These are phyloP conservation scores for Lepidotrigona ventralis DNA, from an alignment of 1,140 invertebrate species.

Conservation along the genomic window DNA sequence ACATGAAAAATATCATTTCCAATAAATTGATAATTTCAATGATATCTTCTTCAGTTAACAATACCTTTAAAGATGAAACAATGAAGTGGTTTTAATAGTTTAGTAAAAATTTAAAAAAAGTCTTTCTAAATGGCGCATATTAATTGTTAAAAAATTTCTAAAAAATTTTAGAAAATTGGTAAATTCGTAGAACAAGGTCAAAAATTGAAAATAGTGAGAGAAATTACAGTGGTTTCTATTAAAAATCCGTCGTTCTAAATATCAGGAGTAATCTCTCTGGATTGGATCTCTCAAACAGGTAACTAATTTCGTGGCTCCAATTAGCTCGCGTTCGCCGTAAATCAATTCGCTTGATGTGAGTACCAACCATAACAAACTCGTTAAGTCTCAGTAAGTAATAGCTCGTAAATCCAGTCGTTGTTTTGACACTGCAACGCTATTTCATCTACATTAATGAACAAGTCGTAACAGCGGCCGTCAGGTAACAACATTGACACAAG, in stretches of 20 bases:
- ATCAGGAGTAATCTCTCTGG: not conserved
- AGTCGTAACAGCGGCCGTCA: not conserved
- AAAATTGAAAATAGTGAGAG: not conserved
- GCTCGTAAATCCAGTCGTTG: slow-evolving; percentile 14
- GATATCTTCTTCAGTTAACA: no score
- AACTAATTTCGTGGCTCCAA: slow-evolving; percentile 21
- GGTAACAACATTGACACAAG: not conserved
- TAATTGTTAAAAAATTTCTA: no score
- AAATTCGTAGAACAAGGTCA: not conserved
- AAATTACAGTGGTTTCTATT: not conserved
- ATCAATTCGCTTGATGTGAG: slow-evolving; percentile 21
- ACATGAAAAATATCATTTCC: no score
- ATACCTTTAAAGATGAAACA: no score
- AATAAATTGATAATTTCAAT: no score
- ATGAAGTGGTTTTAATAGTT: no score
- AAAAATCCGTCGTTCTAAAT: not conserved
- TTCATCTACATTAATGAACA: not conserved
- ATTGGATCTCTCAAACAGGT: not conserved
- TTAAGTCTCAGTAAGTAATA: slow-evolving; percentile 22
- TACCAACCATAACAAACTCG: slow-evolving; percentile 24
- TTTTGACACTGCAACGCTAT: not conserved
- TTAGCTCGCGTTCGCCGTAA: slow-evolving; percentile 24
- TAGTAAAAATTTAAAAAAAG: no score
- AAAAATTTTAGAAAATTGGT: no score
- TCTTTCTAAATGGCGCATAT: no score